phyloP scores from a whole-genome alignment of 1,140 invertebrate species.

The Formica selysi region DNA sequence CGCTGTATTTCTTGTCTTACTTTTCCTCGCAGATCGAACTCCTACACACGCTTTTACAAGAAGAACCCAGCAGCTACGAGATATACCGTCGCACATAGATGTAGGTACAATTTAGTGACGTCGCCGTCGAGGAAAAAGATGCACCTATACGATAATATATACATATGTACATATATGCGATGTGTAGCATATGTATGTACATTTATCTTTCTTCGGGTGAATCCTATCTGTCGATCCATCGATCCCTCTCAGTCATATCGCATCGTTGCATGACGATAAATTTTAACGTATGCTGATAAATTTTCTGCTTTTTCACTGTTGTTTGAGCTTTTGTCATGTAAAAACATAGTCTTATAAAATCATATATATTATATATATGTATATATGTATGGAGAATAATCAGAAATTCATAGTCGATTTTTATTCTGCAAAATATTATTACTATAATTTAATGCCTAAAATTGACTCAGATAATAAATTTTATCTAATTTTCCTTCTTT shows the following conservation, averaged over 20 bases:
- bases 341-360: neutral
- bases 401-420: neutral
- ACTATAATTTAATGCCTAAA: neutral
- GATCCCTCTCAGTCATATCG: constrained; percentile 25
- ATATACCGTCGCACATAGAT: constrained; percentile 12
- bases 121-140: neutral
- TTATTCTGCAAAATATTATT: neutral
- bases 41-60: constrained; percentile 45
- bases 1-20: constrained; percentile 58
- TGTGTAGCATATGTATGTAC: constrained; percentile 6
- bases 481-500: neutral
- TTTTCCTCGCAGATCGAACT: constrained; percentile 43
- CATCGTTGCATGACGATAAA: constrained; percentile 57
- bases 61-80: constrained; percentile 55
- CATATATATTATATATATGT: neutral
- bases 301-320: constrained; percentile 34
- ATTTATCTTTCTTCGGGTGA: constrained; percentile 44
- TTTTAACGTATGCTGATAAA: constrained; percentile 54
- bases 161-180: neutral
- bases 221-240: constrained; percentile 58
- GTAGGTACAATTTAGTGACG: constrained; percentile 26
- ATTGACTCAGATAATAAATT: neutral
- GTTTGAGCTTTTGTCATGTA: constrained; percentile 16
- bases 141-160: constrained; percentile 39
- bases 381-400: neutral